Conservation (phyloP, 2,888 invertebrate genomes). For the Hypsopygia costalis region DNA sequence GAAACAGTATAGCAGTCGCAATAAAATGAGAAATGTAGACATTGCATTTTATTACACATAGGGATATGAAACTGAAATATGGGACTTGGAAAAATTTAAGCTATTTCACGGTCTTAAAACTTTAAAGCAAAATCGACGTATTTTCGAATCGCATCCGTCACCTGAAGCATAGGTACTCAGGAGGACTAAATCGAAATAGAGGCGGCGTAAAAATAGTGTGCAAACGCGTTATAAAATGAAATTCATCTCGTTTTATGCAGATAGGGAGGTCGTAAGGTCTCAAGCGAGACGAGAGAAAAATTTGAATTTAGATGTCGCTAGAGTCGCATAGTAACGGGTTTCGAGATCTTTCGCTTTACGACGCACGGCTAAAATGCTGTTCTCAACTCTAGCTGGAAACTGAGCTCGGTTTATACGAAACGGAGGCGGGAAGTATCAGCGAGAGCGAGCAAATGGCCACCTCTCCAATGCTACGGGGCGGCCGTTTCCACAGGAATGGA, state of each 20-base stretch:
- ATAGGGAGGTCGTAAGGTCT: constrained; percentile 53
- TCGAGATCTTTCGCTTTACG: constrained; percentile 66
- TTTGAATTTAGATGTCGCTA: constrained; percentile 73
- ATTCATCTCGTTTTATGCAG: constrained; percentile 64
- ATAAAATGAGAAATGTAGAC: background rate
- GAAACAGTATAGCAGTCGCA: no score
- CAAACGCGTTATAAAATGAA: constrained; percentile 57
- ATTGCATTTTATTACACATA: background rate
- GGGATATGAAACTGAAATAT: background rate
- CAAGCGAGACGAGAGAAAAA: constrained; percentile 53
- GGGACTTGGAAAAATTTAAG: background rate
- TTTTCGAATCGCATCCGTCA: constrained; percentile 14
- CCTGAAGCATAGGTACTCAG: constrained; percentile 19
- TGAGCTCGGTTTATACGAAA: constrained; percentile 66
- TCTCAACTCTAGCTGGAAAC: constrained; percentile 63
- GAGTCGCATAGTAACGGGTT: constrained; percentile 58
- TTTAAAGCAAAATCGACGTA: constrained; percentile 6
- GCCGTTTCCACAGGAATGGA: constrained; percentile 64
- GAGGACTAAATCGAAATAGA: constrained; percentile 28
- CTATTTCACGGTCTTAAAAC: constrained; percentile 2
- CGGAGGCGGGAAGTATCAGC: constrained; percentile 61
- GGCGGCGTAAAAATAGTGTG: constrained; percentile 42
- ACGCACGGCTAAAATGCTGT: constrained; percentile 68
- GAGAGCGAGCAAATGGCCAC: constrained; percentile 68
- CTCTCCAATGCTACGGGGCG: constrained; percentile 62